Base-by-base conservation (phyloP, 2,797 vertebrate species). In the Poecilia wingei region DNA sequence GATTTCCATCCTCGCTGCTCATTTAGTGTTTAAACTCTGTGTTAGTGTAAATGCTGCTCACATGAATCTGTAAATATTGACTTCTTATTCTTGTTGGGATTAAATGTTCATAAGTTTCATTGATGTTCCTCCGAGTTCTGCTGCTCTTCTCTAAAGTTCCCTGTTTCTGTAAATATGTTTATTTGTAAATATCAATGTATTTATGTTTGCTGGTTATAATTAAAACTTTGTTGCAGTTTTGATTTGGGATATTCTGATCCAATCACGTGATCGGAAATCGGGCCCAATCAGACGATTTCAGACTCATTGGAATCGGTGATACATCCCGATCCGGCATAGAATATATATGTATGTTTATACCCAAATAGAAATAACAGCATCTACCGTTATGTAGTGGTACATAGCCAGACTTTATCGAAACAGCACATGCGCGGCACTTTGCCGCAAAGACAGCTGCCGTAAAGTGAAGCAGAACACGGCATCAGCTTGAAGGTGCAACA, bases 101-200 rank as follows among this genome's bases (percentile, higher is more conserved):
- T 22, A 69, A 69, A n/a, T 43, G 39, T 41, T 43, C 20, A 22
- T 5, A 68, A 39, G 18, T 33, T 39, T 36, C 33, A 39, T 39
- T 66, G 64, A 39, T 20, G 33, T 66, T 66, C 59, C 31, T 64
- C 28, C 1, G 1, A 39, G 36, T 68, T 68, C 20, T 39, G 64
- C 66, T n/a, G 39, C 66, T 43, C 9, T 43, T 69, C 66, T 69
- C 39, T 13, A 69, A 69, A n/a, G 39, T 69, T 69, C 20, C 14
- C 22, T n/a, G 39, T 69, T 69, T n/a, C 39, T 69, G 66, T 43
- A 43, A 69, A 69, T 69, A 69, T 69, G 39, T 69, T n/a, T 2
- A 41, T 43, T 69, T 69, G 66, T 69, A 69, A 41, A 69, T 69
- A n/a, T 43, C 0, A 13, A 1, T n/a, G 39, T 69, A 43, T 69